Conservation (phyloP, 2,113 vertebrate species). For the Calidris pugnax region DNA sequence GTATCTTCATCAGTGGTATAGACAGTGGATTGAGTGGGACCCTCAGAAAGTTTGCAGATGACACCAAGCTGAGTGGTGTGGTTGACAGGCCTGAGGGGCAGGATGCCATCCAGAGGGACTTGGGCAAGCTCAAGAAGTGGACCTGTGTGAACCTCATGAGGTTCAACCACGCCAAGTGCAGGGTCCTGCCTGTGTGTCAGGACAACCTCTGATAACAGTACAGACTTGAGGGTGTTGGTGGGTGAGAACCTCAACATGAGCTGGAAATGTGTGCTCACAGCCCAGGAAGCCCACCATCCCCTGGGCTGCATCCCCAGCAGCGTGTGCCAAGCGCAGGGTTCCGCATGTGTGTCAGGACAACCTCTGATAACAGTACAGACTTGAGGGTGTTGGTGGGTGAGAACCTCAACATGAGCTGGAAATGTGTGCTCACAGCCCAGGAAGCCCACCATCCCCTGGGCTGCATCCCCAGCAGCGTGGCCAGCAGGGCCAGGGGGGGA, state of each 20-base stretch:
- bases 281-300: background rate
- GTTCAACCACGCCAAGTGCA: too few relatives aligned
- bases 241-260: background rate
- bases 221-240: background rate
- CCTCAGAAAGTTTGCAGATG: background rate
- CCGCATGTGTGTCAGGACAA: too few relatives aligned
- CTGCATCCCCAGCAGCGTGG: background rate
- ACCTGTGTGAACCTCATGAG: too few relatives aligned
- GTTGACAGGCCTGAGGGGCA: background rate
- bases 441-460: background rate
- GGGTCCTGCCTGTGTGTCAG: too few relatives aligned
- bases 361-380: too few relatives aligned
- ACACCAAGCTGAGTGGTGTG: background rate
- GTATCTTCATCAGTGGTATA: background rate
- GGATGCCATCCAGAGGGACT: background rate
- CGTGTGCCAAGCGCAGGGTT: too few relatives aligned
- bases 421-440: too few relatives aligned
- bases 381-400: background rate
- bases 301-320: background rate
- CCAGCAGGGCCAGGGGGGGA: background rate
- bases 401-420: background rate
- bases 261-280: too few relatives aligned
- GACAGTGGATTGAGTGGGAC: too few relatives aligned
- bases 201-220: too few relatives aligned
- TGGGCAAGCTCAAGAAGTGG: background rate